phyloP scores from a whole-genome alignment of 1,140 invertebrate genomes.

The Thalassaphorura encarpata region DNA sequence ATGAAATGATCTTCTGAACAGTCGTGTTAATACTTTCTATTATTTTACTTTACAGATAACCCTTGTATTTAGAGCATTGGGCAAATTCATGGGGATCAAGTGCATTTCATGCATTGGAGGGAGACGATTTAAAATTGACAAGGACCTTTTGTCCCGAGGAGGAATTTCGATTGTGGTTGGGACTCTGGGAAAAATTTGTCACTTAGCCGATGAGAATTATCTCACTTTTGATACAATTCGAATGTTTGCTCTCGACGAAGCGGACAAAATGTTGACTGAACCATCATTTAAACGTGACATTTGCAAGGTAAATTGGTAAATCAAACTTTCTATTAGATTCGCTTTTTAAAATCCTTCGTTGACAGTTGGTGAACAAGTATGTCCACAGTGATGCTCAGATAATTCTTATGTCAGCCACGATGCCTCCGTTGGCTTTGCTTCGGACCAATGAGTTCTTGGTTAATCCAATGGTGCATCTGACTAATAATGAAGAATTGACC shows the following conservation, averaged over 20 bases:
- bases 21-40: not conserved
- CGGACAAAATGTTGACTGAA: constrained; percentile 14
- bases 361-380: too few species aligned
- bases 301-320: not conserved
- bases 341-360: too few species aligned
- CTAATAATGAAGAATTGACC: constrained; percentile 6
- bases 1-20: too few species aligned
- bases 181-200: not conserved
- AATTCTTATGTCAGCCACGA: constrained; percentile 14
- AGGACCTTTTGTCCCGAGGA: not conserved
- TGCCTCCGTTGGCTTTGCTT: not conserved
- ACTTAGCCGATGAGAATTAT: not conserved
- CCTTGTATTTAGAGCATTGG: not conserved
- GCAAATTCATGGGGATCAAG: not conserved
- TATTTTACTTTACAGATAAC: constrained; percentile 71
- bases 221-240: not conserved
- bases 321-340: not conserved
- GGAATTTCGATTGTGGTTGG: constrained; percentile 2
- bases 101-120: not conserved
- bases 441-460: not conserved
- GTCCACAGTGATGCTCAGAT: constrained; percentile 2
- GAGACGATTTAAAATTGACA: too few species aligned
- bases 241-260: constrained; percentile 14
- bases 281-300: not conserved
- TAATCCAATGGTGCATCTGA: constrained; percentile 1